Conservation (phyloP, 2,888 invertebrate species). For the Allacma fusca region DNA sequence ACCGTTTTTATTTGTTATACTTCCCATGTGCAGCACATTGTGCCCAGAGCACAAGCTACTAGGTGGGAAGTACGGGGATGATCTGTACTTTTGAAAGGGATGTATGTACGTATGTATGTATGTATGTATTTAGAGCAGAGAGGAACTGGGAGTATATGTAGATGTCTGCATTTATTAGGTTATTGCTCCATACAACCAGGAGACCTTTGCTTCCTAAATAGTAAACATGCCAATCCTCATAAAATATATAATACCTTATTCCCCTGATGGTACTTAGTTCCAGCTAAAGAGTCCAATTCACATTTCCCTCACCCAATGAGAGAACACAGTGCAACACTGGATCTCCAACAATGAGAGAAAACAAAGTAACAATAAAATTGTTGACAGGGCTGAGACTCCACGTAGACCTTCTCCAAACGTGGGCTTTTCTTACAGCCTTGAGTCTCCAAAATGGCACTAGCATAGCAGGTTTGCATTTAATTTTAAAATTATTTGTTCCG, state of each 20-base stretch:
- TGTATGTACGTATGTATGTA: too few relatives aligned
- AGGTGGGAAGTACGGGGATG: neutral
- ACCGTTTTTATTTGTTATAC: neutral
- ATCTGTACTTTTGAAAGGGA: conserved; percentile 21
- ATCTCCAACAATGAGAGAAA: neutral
- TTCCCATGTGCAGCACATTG: neutral
- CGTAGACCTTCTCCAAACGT: neutral
- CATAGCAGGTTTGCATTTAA: too few relatives aligned
- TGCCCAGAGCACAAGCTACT: too few relatives aligned
- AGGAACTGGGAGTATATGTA: conserved; percentile 16
- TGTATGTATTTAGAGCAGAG: too few relatives aligned
- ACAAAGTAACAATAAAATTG: conserved; percentile 30
- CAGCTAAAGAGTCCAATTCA: neutral
- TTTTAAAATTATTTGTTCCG: too few relatives aligned
- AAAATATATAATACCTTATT: conserved; percentile 28
- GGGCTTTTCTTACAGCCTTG: neutral
- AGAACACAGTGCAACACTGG: neutral
- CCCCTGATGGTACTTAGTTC: neutral
- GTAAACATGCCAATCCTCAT: conserved; percentile 42
- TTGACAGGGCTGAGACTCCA: neutral
- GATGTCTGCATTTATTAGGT: conserved; percentile 34
- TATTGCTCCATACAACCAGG: conserved; percentile 27
- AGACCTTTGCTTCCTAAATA: conserved; percentile 40
- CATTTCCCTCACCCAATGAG: neutral
- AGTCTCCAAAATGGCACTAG: too few relatives aligned